These are phyloP conservation scores for Odocoileus hemionus DNA, from an alignment of 2,113 vertebrate genomes.

Conservation along the genomic window DNA sequence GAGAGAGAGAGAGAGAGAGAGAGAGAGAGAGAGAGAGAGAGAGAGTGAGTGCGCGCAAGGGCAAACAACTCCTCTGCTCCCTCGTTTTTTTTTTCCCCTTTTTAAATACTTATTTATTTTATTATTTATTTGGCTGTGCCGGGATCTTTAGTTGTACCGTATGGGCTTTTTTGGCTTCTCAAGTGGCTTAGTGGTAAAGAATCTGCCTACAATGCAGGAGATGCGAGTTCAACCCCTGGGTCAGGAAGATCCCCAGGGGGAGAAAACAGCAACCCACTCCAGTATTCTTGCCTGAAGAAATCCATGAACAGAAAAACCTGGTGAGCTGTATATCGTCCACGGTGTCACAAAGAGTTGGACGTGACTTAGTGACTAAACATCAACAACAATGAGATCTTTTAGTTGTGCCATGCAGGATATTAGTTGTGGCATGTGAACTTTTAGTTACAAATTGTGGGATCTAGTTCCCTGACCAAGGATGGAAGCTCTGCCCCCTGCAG, in stretches of 20 bases:
- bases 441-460: neutral
- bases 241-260: neutral
- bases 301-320: neutral
- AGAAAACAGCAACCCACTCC: neutral
- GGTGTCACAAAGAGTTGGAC: neutral
- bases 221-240: neutral
- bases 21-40: accelerated
- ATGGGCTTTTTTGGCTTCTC: neutral
- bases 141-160: neutral
- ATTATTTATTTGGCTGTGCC: neutral
- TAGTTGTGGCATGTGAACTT: neutral
- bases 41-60: accelerated
- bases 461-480: neutral
- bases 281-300: neutral
- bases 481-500: neutral
- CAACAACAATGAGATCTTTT: neutral
- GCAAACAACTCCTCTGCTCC: neutral
- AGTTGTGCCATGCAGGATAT: neutral
- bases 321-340: neutral
- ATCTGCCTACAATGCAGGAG: neutral
- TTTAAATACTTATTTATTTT: neutral
- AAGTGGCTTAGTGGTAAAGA: neutral
- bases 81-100: accelerated
- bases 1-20: accelerated
- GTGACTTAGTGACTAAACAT: neutral